Percentiles rank a stretch among this genome's conserved stretches.
These are phyloP conservation scores for Lethocerus indicus DNA, from an alignment of 1,140 invertebrate species.

Conservation along the genomic window DNA sequence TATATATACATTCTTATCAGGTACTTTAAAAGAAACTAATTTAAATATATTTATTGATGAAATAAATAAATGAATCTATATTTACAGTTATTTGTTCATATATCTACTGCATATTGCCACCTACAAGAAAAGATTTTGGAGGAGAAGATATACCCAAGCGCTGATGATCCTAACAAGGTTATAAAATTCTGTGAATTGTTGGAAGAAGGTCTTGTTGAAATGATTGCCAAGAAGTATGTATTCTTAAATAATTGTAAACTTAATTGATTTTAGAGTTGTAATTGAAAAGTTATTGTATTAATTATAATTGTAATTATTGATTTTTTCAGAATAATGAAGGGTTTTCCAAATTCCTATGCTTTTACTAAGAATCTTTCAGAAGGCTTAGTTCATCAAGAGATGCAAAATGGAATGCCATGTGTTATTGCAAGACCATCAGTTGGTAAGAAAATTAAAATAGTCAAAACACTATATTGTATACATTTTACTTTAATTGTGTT, in stretches of 20 bases:
- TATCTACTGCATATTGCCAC: slow-evolving; percentile 47
- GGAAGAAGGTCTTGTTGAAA: slow-evolving; percentile 54
- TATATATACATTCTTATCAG: no score
- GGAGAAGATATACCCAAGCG: slow-evolving; percentile 66
- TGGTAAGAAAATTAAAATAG: slow-evolving; percentile 30
- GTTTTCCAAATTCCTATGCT: slow-evolving; percentile 79
- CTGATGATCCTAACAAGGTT: slow-evolving; percentile 72
- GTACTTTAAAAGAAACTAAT: no score
- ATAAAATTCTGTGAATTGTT: slow-evolving; percentile 80
- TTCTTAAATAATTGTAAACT: background rate
- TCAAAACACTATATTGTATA: background rate
- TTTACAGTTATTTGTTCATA: slow-evolving; percentile 32
- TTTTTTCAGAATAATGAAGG: slow-evolving; percentile 47
- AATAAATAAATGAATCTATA: background rate
- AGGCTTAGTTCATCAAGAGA: slow-evolving; percentile 55
- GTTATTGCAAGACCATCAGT: slow-evolving; percentile 82
- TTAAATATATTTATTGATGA: no score
- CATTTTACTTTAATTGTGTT: background rate
- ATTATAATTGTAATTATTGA: no score
- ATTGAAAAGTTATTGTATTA: no score
- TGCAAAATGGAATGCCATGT: slow-evolving; percentile 50
- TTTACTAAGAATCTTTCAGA: slow-evolving; percentile 83
- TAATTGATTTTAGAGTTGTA: background rate
- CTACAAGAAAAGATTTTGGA: slow-evolving; percentile 39
- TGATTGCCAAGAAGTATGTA: slow-evolving; percentile 46